phyloP scores from a whole-genome alignment of 2,797 vertebrate genomes.

The Toxotes lorentzi region DNA sequence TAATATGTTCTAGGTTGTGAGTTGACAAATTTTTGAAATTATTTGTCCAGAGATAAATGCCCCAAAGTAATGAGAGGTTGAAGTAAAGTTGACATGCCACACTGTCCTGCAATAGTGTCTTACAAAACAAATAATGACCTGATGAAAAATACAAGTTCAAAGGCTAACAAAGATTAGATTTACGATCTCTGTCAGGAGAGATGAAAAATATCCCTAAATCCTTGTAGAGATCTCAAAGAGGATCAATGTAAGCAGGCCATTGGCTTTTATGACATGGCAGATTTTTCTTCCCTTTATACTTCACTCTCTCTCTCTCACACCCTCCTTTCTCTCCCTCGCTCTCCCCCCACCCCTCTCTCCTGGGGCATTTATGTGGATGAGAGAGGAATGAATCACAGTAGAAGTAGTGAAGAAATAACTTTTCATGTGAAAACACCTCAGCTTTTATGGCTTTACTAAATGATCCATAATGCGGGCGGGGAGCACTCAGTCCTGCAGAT shows the following conservation, averaged over 20 bases:
- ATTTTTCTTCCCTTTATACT: conserved; percentile 72
- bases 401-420: conserved; percentile 85
- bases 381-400: conserved; percentile 82
- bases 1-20: background rate
- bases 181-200: conserved; percentile 55
- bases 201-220: conserved; percentile 75
- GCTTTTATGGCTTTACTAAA: conserved; percentile 88
- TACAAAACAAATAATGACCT: conserved; percentile 61
- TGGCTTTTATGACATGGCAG: conserved; percentile 83
- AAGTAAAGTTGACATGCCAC: conserved; percentile 27
- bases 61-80: conserved; percentile 9
- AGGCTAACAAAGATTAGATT: conserved; percentile 70
- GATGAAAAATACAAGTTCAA: conserved; percentile 52
- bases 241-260: conserved; percentile 80
- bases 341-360: conserved; percentile 45
- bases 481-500: conserved; percentile 81
- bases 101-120: conserved; percentile 31
- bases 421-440: conserved; percentile 89
- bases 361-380: conserved; percentile 76
- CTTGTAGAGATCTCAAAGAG: conserved; percentile 71
- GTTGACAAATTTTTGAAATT: background rate
- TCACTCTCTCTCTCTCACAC: conserved; percentile 43
- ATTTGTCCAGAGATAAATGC: background rate
- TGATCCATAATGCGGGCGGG: conserved; percentile 85
- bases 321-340: conserved; percentile 28